Evolutionary conservation across 2,113 vertebrate genomes (phyloP), one percentile per base, ranked within the genome.

Genomic region (Monarcha castaneiventris): DNA sequence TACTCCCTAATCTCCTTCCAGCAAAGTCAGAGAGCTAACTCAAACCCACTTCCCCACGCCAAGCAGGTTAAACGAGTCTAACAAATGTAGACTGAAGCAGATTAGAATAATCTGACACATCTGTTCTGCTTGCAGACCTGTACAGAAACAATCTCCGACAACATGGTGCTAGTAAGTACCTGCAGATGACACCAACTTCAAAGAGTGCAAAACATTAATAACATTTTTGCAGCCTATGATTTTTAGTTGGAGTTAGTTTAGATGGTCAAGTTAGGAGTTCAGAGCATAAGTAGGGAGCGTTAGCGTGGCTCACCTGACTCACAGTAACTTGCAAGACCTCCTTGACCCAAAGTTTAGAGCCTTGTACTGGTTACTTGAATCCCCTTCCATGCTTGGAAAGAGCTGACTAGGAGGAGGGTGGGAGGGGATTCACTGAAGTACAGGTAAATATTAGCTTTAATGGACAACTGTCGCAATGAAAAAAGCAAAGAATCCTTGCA

Each of bases 131-230:
- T 63, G 33, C 35, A 78, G 22, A 48, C 25, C 59, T 69, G 33
- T 17, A 51, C 33, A 85, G 20, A 30, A 68, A 43, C 29, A 46
- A 66, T 21, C 41, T 39, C 62, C 41, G 48, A 32, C 20, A 69
- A 78, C 8, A 2, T 2, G 22, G 22, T 37, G 58, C 37, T 32
- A 11, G 22, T 9, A 62, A 51, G 30, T 26, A 61, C 13, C 20
- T 43, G 30, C 21, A 74, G n/a, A 20, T 27, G 30, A 56, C 19
- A 41, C 43, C 44, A 76, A 13, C 41, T 58, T 76, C 32, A 82
- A 69, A 78, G 4, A 61, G 14, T 2, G 0, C 46, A 63, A 52
- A 86, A 89, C 33, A 69, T 4, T 0, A 46, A 1, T 21, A 67
- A 46, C 2, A 1, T 11, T 35, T 43, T 66, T 75, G 56, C 46